Percentiles rank a stretch among this genome's conserved stretches.
These are phyloP conservation scores for Malurus elegans DNA, from an alignment of 2,113 vertebrate genomes.

Conservation along the genomic window DNA sequence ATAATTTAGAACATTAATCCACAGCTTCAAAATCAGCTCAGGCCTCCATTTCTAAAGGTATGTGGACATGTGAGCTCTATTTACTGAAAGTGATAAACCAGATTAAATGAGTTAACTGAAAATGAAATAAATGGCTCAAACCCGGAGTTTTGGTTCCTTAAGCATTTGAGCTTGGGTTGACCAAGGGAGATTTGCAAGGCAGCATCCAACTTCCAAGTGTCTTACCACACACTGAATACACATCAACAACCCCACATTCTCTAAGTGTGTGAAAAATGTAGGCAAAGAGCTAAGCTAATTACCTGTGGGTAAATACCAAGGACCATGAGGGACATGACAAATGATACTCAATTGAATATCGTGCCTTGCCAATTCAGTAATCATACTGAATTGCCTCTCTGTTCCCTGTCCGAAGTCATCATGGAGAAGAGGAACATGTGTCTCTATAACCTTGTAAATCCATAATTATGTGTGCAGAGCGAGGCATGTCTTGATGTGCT, in stretches of 20 bases:
- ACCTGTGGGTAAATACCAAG: not conserved
- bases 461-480: fast-evolving
- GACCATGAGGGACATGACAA: not conserved
- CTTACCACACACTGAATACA: not conserved
- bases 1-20: not conserved
- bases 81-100: not conserved
- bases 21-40: not conserved
- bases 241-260: not conserved
- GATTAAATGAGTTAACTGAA: not conserved
- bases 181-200: not conserved
- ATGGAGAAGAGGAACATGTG: not conserved
- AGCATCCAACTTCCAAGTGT: not conserved
- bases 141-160: not conserved
- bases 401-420: not conserved
- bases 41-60: not conserved
- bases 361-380: not conserved
- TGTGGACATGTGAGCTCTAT: not conserved
- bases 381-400: not conserved
- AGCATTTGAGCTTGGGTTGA: not conserved
- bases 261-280: not conserved
- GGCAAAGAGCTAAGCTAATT: not conserved
- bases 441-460: not conserved
- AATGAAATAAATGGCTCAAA: not conserved
- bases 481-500: not conserved
- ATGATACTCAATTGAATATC: not conserved